Evolutionary conservation across 1,140 invertebrate species (phyloP), one percentile per base, ranked within the genome.

Genomic region (Euwallacea fornicatus): DNA sequence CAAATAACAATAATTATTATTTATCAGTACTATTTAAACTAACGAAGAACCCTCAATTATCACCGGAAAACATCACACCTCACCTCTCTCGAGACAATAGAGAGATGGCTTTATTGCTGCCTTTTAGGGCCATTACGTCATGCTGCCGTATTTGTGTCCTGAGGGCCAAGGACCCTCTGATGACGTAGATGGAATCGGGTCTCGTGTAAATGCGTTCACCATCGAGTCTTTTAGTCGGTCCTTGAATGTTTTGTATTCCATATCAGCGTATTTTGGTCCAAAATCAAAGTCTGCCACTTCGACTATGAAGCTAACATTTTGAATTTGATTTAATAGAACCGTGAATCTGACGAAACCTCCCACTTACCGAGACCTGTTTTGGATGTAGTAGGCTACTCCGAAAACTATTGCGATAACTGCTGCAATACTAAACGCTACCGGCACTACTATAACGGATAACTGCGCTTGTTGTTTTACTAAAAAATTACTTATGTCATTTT

Each of bases 221-320:
- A 95, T 86, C n/a, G 91, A 91, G 73, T 93, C 92, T 41, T 88
- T 83, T 2, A 95, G 83, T 54, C 93, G 84, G 76, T 94, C 91
- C 6, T 85, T 84, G 77, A 95, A 94, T 21, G 92, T 93, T 83
- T 93, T 94, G 76, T 94, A 94, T 73, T 93, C 92, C 80, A 93
- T 85, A 69, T 94, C 90, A 8, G 87, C 85, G 44, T 83, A 85
- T 79, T 87, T 87, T 74, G 92, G 88, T 0, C 92, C 91, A 79
- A 95, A 95, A 81, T 95, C 92, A 77, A 95, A 95, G 79, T 95
- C 90, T 0, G 93, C 93, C 2, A 94, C 92, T 84, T 95, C 93
- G 13, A 95, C 85, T 2, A 86, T 89, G 76, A 90, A 91, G 74
- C 92, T 91, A 81, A 77, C 78, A 73, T 76, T 11, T 62, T 6